Conservation (phyloP, 2,113 vertebrate species). For the Cervus canadensis region DNA sequence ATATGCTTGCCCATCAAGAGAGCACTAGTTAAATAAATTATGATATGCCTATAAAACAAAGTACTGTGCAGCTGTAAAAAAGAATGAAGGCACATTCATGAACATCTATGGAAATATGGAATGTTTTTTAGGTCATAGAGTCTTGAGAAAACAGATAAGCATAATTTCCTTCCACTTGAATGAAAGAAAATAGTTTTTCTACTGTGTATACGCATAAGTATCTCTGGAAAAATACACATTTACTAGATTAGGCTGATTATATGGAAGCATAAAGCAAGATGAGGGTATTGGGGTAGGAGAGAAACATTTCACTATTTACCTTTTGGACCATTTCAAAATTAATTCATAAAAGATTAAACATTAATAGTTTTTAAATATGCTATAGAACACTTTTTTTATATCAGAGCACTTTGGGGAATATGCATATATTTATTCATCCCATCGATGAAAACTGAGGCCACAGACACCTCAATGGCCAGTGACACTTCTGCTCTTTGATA, state of each 20-base stretch:
- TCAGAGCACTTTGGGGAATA: neutral
- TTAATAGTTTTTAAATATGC: neutral
- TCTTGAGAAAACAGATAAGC: neutral
- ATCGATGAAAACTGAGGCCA: neutral
- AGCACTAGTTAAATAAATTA: neutral
- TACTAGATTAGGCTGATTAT: neutral
- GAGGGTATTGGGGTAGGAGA: neutral
- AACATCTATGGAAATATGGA: neutral
- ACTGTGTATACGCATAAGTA: neutral
- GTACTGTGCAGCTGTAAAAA: neutral
- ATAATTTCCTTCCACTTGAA: neutral
- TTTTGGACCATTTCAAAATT: neutral
- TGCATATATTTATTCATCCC: neutral
- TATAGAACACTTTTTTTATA: neutral
- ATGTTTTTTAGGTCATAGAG: neutral
- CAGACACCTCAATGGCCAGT: neutral
- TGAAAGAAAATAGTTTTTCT: neutral
- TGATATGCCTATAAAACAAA: neutral
- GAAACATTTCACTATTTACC: neutral
- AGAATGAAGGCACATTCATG: neutral
- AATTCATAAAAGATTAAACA: neutral
- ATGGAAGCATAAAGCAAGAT: neutral
- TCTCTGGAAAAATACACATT: neutral
- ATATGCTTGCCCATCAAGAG: neutral
- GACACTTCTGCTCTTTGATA: neutral